Base-by-base conservation (phyloP, 2,797 vertebrate species). In the Falco rusticolus region DNA sequence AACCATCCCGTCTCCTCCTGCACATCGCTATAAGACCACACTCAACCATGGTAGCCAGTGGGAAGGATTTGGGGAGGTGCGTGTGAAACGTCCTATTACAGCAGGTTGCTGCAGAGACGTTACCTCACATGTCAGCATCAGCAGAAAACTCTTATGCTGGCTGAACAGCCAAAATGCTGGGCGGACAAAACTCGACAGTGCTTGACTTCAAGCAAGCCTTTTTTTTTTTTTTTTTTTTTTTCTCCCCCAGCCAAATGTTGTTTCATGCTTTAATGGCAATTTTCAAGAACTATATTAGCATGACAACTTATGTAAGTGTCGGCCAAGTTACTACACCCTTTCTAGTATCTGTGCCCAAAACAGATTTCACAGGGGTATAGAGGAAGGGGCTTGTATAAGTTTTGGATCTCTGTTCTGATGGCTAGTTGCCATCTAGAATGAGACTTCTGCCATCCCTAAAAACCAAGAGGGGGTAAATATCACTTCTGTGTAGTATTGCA, bases 241-340 rank as follows among this genome's bases (percentile, higher is more conserved):
- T 9, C 11, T 0, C 1, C 1, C 1, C 31, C 79, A 74, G 89
- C 91, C 92, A 93, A 96, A 84, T 81, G 88, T 95, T 90, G 72
- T 94, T 97, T 95, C 94, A 97, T 89, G 97, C 96, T 97, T 96
- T 96, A 97, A 97, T 96, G 94, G 96, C 84, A 76, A 96, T 97
- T 97, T 97, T 96, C 96, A 96, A 78, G 89, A 95, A 37, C 33
- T 54, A 16, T 87, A 92, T 93, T 83, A 90, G 96, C 80, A 63
- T 96, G 96, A 93, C 93, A 89, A 89, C 47, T 87, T 63, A 39
- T 76, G 47, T 20, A 84, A 94, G 72, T 34, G 75, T 69, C 2
- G 1, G 94, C 95, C 96, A 97, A 96, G 90, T 59, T 72, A 33
- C 84, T 92, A 20, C 78, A 74, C 84, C 83, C 26, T 45, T 77